phyloP scores from a whole-genome alignment of 2,797 vertebrate species.

The Ceyx erithaca region DNA sequence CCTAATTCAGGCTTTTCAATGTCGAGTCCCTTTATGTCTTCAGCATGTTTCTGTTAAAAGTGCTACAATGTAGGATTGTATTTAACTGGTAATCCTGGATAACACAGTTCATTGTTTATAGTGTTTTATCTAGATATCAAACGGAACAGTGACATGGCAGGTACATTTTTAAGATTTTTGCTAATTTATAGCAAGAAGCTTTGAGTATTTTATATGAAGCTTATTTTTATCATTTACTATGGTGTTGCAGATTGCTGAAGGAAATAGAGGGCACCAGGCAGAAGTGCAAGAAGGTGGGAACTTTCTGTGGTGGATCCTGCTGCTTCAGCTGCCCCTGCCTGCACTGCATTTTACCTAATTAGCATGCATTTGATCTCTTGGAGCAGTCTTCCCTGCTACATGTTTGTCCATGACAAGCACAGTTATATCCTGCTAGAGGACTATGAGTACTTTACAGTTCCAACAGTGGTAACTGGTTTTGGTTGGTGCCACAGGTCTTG shows the following conservation, averaged over 20 bases:
- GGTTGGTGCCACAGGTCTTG: background rate
- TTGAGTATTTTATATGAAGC: background rate
- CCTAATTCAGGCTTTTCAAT: background rate
- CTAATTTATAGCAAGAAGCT: background rate
- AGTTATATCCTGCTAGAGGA: background rate
- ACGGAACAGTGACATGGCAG: background rate
- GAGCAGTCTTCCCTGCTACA: background rate
- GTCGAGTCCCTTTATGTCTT: background rate
- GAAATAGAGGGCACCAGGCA: background rate
- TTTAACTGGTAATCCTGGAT: background rate
- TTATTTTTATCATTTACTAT: background rate
- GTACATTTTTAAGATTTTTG: background rate
- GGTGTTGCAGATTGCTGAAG: background rate
- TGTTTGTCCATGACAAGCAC: background rate
- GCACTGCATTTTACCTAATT: background rate
- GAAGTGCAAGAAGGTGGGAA: background rate
- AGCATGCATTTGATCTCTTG: background rate
- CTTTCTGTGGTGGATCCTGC: background rate
- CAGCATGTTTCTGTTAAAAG: background rate
- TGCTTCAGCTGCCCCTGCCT: background rate
- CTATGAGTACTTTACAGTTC: background rate
- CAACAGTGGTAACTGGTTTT: background rate
- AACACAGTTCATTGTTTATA: background rate
- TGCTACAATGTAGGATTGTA: background rate
- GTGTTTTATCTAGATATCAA: background rate